Percentiles rank a stretch among this genome's conserved stretches.
phyloP scores from a whole-genome alignment of 2,797 vertebrate genomes.

The Alectoris magna region DNA sequence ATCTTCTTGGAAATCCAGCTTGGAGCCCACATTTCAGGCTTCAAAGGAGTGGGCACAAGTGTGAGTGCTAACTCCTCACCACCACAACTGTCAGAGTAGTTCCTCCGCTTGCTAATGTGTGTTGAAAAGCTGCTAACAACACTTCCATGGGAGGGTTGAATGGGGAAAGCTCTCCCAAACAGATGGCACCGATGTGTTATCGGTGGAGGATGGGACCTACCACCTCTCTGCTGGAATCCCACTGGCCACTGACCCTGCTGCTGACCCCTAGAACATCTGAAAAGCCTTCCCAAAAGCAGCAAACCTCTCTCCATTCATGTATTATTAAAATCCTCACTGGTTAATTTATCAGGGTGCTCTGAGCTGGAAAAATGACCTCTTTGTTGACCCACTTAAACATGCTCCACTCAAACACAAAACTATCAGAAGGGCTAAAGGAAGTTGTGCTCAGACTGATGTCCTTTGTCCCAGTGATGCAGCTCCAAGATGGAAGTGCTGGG shows the following conservation, averaged over 20 bases:
- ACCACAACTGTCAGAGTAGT: not conserved
- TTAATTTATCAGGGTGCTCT: slow-evolving; percentile 69
- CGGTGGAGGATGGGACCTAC: not conserved
- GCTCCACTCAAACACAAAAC: slow-evolving; percentile 39
- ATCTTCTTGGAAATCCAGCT: not conserved
- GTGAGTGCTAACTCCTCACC: not conserved
- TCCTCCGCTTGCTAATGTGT: not conserved
- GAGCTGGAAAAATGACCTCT: slow-evolving; percentile 56
- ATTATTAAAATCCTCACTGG: slow-evolving; percentile 62
- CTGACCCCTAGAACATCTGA: slow-evolving; percentile 17
- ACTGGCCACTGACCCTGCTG: not conserved
- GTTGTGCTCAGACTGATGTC: slow-evolving; percentile 25
- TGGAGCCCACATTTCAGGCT: not conserved
- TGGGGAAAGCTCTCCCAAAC: not conserved
- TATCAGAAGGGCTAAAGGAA: slow-evolving; percentile 12
- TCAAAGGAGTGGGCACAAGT: not conserved
- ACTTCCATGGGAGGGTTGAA: not conserved
- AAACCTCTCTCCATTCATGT: slow-evolving; percentile 46
- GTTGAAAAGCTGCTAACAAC: not conserved
- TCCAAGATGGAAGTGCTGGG: slow-evolving; percentile 65
- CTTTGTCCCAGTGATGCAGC: slow-evolving; percentile 52
- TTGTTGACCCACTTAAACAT: slow-evolving; percentile 57
- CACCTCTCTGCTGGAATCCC: slow-evolving; percentile 28
- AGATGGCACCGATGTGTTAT: accelerated
- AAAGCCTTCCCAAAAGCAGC: slow-evolving; percentile 56